Conservation (phyloP, 2,797 vertebrate genomes). For the Anguilla anguilla region DNA sequence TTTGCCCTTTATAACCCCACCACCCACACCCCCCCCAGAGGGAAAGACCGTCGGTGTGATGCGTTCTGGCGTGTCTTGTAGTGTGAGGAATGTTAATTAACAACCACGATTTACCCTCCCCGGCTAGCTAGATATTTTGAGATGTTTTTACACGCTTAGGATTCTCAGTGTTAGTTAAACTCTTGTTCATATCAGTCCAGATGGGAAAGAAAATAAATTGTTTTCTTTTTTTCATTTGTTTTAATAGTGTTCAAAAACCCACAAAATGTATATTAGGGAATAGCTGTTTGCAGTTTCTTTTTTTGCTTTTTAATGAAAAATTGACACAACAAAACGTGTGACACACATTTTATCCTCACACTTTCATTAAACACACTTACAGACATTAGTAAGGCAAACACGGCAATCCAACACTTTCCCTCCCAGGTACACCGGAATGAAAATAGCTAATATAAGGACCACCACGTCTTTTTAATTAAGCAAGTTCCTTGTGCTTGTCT, state of each 20-base stretch:
- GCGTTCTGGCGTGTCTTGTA: neutral
- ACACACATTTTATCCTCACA: too few relatives aligned
- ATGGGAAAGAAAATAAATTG: neutral
- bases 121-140: neutral
- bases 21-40: neutral
- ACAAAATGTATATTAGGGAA: neutral
- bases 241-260: neutral
- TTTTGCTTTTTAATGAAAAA: too few relatives aligned
- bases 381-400: too few relatives aligned
- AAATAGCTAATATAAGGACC: too few relatives aligned
- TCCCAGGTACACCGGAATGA: too few relatives aligned
- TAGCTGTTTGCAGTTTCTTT: neutral
- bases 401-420: too few relatives aligned
- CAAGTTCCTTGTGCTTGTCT: too few relatives aligned
- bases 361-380: too few relatives aligned
- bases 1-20: neutral
- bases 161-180: neutral
- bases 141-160: neutral
- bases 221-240: neutral
- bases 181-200: neutral
- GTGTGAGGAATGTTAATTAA: neutral
- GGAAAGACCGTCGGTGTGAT: neutral
- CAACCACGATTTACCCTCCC: neutral
- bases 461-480: too few relatives aligned
- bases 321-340: too few relatives aligned